A percentile compares a stretch with the other conserved stretches of the same genome.
phyloP scores from a whole-genome alignment of 35 echinoderm and acorn worm genomes.

The Holothuria glaberrima region DNA sequence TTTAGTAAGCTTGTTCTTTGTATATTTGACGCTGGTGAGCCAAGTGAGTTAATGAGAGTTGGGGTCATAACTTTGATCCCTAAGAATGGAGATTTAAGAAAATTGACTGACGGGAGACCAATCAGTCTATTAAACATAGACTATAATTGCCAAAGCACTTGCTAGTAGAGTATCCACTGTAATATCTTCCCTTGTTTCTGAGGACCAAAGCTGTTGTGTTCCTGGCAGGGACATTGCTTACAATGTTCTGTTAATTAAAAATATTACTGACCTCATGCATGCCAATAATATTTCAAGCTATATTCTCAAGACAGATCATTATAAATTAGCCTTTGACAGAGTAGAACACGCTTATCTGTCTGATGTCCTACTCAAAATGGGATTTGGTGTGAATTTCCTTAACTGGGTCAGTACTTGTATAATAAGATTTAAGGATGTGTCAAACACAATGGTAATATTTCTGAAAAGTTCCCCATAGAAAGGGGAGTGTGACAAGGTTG shows the following conservation, averaged over 20 bases:
- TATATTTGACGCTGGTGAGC: background rate
- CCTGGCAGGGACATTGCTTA: background rate
- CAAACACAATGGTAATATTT: slow-evolving; percentile 22
- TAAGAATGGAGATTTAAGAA: background rate
- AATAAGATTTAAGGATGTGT: background rate
- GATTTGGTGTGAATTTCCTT: slow-evolving; percentile 29
- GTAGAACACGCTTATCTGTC: slow-evolving; percentile 21
- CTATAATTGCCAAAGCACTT: slow-evolving; percentile 11
- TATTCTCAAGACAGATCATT: slow-evolving; percentile 31
- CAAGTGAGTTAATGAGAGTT: background rate
- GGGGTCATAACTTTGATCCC: background rate
- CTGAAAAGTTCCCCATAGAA: background rate
- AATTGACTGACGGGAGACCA: slow-evolving; percentile 1
- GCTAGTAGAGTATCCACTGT: background rate
- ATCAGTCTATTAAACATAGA: background rate
- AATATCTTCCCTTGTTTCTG: background rate
- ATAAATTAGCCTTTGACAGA: slow-evolving; percentile 36
- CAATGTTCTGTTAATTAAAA: background rate
- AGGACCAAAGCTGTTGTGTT: slow-evolving; percentile 23
- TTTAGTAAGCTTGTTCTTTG: background rate
- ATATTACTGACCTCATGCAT: background rate
- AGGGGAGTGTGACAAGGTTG: slow-evolving; percentile 44
- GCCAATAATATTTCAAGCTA: background rate
- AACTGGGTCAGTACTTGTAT: slow-evolving; percentile 25
- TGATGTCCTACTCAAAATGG: background rate